Evolutionary conservation across 2,888 invertebrate genomes (phyloP), one percentile per base, ranked within the genome.

Genomic region (Eustalomyia histrio): DNA sequence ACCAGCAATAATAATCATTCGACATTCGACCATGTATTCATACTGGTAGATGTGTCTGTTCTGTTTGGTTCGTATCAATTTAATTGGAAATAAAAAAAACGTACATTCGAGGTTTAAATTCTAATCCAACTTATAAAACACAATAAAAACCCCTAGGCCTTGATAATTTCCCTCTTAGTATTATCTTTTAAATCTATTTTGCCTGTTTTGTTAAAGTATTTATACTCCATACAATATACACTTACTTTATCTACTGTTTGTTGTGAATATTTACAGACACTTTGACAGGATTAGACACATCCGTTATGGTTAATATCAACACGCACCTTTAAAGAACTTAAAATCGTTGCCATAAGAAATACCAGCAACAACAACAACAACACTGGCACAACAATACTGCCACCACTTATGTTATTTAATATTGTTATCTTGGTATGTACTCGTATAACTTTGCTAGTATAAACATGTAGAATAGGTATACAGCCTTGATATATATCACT

Each of bases 211-310:
- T 17, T 67, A 4, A 47, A 67, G 47, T 33, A 33, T 61, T 67
- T 43, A 8, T 29, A 47, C 0, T 64, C 39, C 50, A 18, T 53
- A 58, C 18, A 55, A 57, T 63, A 16, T 43, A 52, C 17, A 52
- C n/a, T 10, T 64, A 69, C 17, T 69, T 74, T 76, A 72, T 57
- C 50, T 67, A 52, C 39, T 39, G 18, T 52, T 60, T 63, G 53
- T 69, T 69, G 53, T 76, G 60, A 65, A 76, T 55, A 81, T 71
- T 69, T 73, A 39, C 39, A 47, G 55, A 69, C 65, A 81, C 58
- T 71, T 69, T 81, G 76, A 81, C 76, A 76, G 76, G 73, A 76
- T 81, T 76, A 81, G 69, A 65, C 57, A 76, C 60, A 76, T 76
- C 72, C 72, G 76, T 72, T 76, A 68, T 52, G 76, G 68, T 47